These are phyloP conservation scores for Agrilus biguttatus DNA, from an alignment of 2,888 invertebrate genomes.

Conservation along the genomic window DNA sequence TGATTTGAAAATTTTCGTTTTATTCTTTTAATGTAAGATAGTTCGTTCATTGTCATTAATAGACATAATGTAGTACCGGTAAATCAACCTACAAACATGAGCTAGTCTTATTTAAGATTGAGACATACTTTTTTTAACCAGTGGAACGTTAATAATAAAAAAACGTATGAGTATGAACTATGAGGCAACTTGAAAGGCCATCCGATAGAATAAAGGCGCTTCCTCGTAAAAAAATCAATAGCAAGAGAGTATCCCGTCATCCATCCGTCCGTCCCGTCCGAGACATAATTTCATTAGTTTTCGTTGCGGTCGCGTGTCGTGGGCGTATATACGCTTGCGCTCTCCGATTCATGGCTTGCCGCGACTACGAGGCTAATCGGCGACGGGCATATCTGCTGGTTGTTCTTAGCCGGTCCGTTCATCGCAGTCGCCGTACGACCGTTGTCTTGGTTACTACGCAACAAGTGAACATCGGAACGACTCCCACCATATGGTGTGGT, in stretches of 20 bases:
- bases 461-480: constrained; percentile 17
- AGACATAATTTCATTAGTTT: constrained; percentile 14
- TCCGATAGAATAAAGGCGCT: background rate
- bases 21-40: too few species aligned
- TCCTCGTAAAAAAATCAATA: background rate
- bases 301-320: constrained; percentile 22
- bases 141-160: background rate
- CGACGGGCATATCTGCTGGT: constrained; percentile 16
- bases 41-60: too few species aligned
- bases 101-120: too few species aligned
- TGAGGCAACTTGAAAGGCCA: too few species aligned
- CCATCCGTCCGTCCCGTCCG: background rate
- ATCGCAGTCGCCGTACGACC: constrained; percentile 26
- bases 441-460: constrained; percentile 23
- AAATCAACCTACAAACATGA: too few species aligned
- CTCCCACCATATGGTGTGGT: constrained; percentile 22
- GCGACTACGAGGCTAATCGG: constrained; percentile 17
- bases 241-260: background rate
- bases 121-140: too few species aligned
- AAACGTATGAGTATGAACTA: background rate
- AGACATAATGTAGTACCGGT: too few species aligned
- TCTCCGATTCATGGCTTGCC: constrained; percentile 10
- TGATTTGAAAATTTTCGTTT: too few species aligned
- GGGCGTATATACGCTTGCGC: constrained; percentile 28
- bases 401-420: constrained; percentile 12